Conservation (phyloP, 2,797 vertebrate genomes). For the Sebastolobus altivelis region DNA sequence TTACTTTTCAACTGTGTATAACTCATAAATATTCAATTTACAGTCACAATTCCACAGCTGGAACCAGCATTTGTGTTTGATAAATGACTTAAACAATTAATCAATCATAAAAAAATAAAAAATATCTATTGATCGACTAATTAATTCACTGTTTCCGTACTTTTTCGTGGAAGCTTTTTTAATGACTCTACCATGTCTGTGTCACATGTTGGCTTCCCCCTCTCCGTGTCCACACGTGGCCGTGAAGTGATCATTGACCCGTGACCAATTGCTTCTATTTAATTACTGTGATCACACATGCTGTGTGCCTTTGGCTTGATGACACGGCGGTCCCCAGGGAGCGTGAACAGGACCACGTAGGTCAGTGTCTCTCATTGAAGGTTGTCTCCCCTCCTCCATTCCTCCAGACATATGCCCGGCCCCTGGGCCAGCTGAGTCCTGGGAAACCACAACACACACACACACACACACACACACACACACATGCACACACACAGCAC, state of each 20-base stretch:
- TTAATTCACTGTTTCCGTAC: background rate
- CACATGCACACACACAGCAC: background rate
- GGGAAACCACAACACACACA: constrained; percentile 20
- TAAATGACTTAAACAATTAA: background rate
- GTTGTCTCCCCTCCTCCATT: constrained; percentile 51
- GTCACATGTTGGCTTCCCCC: constrained; percentile 16
- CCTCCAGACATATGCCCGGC: constrained; percentile 47
- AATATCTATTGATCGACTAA: background rate
- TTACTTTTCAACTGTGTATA: background rate
- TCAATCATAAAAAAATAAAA: background rate
- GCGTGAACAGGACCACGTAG: constrained; percentile 44
- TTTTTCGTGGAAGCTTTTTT: constrained; percentile 4
- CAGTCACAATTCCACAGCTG: background rate
- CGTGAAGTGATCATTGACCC: constrained; percentile 62
- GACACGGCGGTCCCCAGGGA: constrained; percentile 62
- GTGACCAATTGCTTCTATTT: constrained; percentile 63
- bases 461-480: background rate
- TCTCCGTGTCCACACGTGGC: constrained; percentile 35
- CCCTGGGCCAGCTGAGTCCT: constrained; percentile 42
- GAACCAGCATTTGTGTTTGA: background rate
- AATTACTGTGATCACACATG: constrained; percentile 72
- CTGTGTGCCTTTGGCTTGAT: constrained; percentile 60
- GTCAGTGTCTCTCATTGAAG: constrained; percentile 68
- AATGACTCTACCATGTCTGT: constrained; percentile 18
- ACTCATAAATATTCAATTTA: background rate